phyloP scores from a whole-genome alignment of 2,888 invertebrate genomes.

The Oligia strigilis region DNA sequence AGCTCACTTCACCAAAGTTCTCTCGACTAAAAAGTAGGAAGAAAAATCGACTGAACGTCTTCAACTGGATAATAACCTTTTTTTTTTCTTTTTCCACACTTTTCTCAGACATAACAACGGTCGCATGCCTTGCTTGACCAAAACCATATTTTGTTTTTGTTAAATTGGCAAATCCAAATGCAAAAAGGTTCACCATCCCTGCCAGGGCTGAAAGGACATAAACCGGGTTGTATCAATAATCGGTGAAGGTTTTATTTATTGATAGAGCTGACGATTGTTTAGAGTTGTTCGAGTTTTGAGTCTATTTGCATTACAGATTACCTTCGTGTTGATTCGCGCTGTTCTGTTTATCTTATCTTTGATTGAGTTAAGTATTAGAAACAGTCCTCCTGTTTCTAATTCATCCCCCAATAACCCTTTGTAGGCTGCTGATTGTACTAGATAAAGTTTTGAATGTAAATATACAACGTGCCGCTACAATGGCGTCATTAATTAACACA shows the following conservation, averaged over 20 bases:
- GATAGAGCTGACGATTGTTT: constrained; percentile 45
- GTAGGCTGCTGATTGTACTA: constrained; percentile 7
- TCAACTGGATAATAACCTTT: neutral
- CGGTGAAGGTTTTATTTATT: constrained; percentile 58
- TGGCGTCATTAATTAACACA: neutral
- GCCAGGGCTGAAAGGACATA: constrained; percentile 9
- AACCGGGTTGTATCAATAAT: constrained; percentile 54
- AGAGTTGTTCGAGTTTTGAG: constrained; percentile 50
- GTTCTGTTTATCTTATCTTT: constrained; percentile 48
- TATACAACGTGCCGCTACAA: neutral
- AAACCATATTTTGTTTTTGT: neutral
- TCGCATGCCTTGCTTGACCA: neutral
- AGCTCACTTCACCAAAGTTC: no score
- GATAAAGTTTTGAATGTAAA: neutral
- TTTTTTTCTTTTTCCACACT: neutral
- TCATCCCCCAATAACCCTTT: no score
- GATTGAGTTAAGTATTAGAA: constrained; percentile 32
- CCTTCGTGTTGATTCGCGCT: constrained; percentile 45
- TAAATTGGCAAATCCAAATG: neutral
- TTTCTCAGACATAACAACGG: neutral
- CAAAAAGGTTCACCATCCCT: constrained; percentile 12
- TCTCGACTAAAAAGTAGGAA: no score
- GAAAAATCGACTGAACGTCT: neutral
- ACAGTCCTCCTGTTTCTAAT: no score
- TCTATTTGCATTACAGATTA: constrained; percentile 54